Percentiles rank a stretch among this genome's conserved stretches.
phyloP scores from a whole-genome alignment of 2,888 invertebrate genomes.

The Drosophila nr. perissopoda region DNA sequence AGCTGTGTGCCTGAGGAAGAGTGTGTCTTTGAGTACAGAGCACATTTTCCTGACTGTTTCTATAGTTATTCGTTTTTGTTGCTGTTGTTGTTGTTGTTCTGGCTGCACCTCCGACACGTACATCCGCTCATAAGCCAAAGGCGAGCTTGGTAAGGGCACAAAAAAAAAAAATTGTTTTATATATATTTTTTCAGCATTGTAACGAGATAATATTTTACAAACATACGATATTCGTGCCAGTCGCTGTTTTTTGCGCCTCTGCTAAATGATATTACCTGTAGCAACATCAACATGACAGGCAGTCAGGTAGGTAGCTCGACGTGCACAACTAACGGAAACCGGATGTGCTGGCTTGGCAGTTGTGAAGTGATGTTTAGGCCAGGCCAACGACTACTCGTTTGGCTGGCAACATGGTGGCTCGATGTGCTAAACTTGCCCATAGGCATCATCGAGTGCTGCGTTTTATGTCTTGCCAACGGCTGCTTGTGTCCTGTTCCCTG shows the following conservation, averaged over 20 bases:
- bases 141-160: conserved; percentile 57
- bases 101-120: conserved; percentile 61
- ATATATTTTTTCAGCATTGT: conserved; percentile 62
- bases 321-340: conserved; percentile 76
- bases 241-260: conserved; percentile 46
- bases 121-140: conserved; percentile 77
- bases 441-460: conserved; percentile 79
- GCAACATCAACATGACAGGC: conserved; percentile 75
- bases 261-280: conserved; percentile 81
- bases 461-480: conserved; percentile 75
- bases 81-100: neutral
- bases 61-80: conserved; percentile 16
- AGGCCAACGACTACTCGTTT: conserved; percentile 37
- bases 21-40: conserved; percentile 14
- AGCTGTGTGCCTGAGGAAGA: conserved; percentile 1
- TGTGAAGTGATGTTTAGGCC: conserved; percentile 76
- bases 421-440: conserved; percentile 70
- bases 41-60: conserved; percentile 3
- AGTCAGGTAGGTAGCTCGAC: conserved; percentile 24
- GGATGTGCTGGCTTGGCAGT: conserved; percentile 81
- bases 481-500: conserved; percentile 24
- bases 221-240: conserved; percentile 65
- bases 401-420: conserved; percentile 20
- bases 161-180: neutral
- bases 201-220: conserved; percentile 80